Conservation (phyloP, 2,113 vertebrate genomes). For the Casuarius casuarius region DNA sequence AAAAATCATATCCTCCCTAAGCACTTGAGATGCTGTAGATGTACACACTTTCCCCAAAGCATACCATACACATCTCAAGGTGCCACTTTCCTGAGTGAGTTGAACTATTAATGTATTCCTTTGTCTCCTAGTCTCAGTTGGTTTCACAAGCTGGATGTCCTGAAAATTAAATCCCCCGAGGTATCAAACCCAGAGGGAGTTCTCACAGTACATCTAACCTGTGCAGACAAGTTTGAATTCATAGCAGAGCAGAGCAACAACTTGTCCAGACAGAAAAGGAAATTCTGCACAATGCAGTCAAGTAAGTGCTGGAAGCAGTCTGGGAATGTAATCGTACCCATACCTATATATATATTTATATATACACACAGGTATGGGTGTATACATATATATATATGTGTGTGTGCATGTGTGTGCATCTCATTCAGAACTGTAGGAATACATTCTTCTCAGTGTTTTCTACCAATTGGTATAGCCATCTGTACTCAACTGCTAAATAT, state of each 20-base stretch:
- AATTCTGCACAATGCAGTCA: background rate
- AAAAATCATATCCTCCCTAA: background rate
- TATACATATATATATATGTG: background rate
- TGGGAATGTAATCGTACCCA: background rate
- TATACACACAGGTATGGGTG: too few species aligned
- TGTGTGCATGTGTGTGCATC: background rate
- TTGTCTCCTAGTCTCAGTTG: background rate
- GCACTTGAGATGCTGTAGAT: background rate
- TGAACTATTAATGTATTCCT: background rate
- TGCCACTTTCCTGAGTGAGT: background rate
- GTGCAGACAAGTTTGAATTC: background rate
- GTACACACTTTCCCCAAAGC: accelerated
- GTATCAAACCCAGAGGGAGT: background rate
- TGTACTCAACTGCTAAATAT: background rate
- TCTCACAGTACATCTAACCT: background rate
- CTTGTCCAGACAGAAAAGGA: background rate
- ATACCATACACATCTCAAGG: accelerated
- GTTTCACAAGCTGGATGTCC: background rate
- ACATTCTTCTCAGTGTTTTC: background rate
- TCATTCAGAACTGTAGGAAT: background rate
- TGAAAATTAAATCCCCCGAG: constrained; percentile 13
- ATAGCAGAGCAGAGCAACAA: background rate
- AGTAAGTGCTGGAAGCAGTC: background rate
- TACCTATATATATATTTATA: background rate
- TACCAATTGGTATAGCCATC: background rate